These are phyloP conservation scores for Gymnosoma rotundatum DNA, from an alignment of 2,888 invertebrate genomes.

Conservation along the genomic window DNA sequence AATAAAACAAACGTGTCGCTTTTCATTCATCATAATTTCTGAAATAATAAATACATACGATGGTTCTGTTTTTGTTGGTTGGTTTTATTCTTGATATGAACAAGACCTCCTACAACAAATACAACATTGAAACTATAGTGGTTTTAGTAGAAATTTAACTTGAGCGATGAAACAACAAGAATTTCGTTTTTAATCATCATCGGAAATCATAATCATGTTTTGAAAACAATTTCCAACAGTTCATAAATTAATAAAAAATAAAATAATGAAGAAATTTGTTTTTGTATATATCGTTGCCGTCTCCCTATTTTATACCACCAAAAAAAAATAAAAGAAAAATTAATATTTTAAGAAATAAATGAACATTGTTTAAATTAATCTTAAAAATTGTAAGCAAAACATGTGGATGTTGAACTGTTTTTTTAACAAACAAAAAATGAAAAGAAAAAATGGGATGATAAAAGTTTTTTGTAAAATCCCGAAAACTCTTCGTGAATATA, in stretches of 20 bases:
- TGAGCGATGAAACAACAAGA: constrained; percentile 22
- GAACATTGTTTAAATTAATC: constrained; percentile 15
- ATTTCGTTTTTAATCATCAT: constrained; percentile 66
- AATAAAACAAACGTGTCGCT: constrained; percentile 70
- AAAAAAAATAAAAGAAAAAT: not conserved
- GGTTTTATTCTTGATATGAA: constrained; percentile 3
- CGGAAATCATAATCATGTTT: constrained; percentile 71
- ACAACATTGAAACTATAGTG: constrained; percentile 18
- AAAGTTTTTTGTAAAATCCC: too few relatives aligned
- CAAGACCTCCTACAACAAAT: not conserved
- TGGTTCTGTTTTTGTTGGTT: constrained; percentile 1
- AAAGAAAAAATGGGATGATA: too few relatives aligned
- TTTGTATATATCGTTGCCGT: constrained; percentile 30
- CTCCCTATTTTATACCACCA: constrained; percentile 27
- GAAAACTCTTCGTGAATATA: too few relatives aligned
- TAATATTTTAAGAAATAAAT: constrained; percentile 15
- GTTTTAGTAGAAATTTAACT: constrained; percentile 29
- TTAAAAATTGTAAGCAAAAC: too few relatives aligned
- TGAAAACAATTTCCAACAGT: constrained; percentile 72
- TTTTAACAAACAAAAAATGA: too few relatives aligned
- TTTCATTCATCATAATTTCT: constrained; percentile 71
- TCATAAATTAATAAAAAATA: constrained; percentile 71
- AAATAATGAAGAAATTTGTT: constrained; percentile 13
- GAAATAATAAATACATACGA: constrained; percentile 48
- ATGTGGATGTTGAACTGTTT: too few relatives aligned